phyloP scores from a whole-genome alignment of 1,140 invertebrate species.

The Pentalonia nigronervosa region DNA sequence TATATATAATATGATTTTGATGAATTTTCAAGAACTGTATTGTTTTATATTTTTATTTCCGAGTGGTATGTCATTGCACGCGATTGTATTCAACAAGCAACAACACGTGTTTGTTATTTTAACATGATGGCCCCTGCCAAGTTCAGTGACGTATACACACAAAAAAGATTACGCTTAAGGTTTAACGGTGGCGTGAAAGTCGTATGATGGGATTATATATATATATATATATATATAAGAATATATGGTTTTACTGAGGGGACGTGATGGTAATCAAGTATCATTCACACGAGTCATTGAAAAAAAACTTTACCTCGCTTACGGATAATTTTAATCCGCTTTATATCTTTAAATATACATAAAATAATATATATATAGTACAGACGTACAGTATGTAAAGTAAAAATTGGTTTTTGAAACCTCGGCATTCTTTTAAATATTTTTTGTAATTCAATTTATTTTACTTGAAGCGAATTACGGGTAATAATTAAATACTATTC shows the following conservation, averaged over 20 bases:
- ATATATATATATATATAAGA: neutral
- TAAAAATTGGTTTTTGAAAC: neutral
- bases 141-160: neutral
- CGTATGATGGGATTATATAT: neutral
- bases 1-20: neutral
- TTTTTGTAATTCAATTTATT: neutral
- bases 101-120: conserved; percentile 8
- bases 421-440: neutral
- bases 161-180: neutral
- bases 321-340: neutral
- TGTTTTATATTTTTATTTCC: neutral
- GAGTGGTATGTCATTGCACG: neutral
- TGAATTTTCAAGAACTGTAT: neutral
- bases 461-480: neutral
- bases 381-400: neutral
- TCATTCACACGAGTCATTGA: neutral
- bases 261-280: neutral
- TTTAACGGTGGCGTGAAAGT: neutral
- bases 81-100: neutral
- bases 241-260: neutral
- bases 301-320: neutral
- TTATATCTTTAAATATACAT: neutral
- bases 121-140: neutral
- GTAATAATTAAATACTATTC: neutral
- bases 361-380: neutral